phyloP scores from a whole-genome alignment of 2,113 vertebrate species.

The Lasiurus borealis region DNA sequence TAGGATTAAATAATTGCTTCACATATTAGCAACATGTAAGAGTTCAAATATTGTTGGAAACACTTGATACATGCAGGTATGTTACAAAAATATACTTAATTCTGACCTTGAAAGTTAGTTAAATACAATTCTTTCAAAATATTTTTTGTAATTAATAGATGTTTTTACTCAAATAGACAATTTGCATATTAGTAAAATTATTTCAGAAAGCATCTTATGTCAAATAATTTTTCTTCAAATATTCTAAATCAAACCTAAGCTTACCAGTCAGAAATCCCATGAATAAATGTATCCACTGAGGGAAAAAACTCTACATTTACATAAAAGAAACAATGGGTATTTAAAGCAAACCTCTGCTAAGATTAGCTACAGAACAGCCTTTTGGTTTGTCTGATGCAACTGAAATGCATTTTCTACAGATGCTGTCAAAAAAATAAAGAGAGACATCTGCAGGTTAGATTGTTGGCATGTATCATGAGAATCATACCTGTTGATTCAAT shows the following conservation, averaged over 20 bases:
- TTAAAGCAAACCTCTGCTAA: constrained; percentile 41
- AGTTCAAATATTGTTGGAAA: background rate
- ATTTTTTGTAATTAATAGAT: background rate
- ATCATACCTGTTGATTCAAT: background rate
- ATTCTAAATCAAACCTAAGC: constrained; percentile 32
- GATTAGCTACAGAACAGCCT: background rate
- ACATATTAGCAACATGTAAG: constrained; percentile 33
- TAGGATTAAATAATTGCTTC: background rate
- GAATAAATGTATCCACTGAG: background rate
- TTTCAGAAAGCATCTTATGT: background rate
- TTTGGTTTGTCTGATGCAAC: background rate
- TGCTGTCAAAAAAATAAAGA: constrained; percentile 49
- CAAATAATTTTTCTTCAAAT: constrained; percentile 12
- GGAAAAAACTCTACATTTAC: background rate
- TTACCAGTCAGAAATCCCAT: background rate
- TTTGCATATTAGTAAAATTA: constrained; percentile 35
- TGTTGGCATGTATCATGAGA: background rate
- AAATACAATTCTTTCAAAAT: constrained; percentile 40
- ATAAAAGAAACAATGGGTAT: constrained; percentile 45
- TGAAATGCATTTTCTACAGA: constrained; percentile 57
- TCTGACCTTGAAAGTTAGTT: constrained; percentile 7
- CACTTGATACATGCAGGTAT: constrained; percentile 9
- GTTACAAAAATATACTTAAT: background rate
- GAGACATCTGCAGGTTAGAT: background rate
- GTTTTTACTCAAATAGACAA: constrained; percentile 51